These are phyloP conservation scores for Conops quadrifasciatus DNA, from an alignment of 2,888 invertebrate species.

Conservation along the genomic window DNA sequence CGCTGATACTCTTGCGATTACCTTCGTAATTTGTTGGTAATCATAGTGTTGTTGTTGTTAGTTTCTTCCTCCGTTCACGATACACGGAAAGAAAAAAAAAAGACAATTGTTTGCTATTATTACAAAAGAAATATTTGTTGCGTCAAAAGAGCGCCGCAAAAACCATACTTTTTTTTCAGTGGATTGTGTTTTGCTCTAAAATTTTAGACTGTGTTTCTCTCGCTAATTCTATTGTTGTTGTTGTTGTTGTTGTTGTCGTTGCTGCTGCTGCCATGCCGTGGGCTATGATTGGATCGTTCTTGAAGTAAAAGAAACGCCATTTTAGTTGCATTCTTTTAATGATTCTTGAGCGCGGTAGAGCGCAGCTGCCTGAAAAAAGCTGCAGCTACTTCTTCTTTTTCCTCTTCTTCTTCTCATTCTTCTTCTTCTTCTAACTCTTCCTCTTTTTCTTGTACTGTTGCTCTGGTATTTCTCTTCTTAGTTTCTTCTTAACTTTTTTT, in stretches of 20 bases:
- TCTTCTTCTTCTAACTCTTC: neutral
- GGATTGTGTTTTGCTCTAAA: neutral
- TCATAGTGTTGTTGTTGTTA: no score
- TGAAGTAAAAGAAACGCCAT: conserved; percentile 39
- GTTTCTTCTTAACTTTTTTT: neutral
- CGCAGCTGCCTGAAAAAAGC: no score
- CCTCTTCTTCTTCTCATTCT: conserved; percentile 2
- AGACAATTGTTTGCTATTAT: no score
- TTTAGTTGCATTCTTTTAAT: conserved; percentile 51
- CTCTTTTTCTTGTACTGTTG: no score
- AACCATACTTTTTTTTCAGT: conserved; percentile 34
- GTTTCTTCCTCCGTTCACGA: no score
- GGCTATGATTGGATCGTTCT: conserved; percentile 41
- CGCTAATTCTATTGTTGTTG: conserved; percentile 22
- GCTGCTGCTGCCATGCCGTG: conserved; percentile 15
- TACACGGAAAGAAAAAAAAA: no score
- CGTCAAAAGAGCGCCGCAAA: conserved; percentile 1
- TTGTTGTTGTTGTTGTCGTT: conserved; percentile 29
- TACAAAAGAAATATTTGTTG: no score
- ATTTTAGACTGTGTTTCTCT: conserved; percentile 26
- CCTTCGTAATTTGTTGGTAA: no score
- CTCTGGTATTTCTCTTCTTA: no score
- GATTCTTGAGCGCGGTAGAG: no score
- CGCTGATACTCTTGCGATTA: no score
- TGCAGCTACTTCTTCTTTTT: conserved; percentile 33